Evolutionary conservation across 2,888 invertebrate species (phyloP).

Genomic region (Eupsilia transversa): DNA sequence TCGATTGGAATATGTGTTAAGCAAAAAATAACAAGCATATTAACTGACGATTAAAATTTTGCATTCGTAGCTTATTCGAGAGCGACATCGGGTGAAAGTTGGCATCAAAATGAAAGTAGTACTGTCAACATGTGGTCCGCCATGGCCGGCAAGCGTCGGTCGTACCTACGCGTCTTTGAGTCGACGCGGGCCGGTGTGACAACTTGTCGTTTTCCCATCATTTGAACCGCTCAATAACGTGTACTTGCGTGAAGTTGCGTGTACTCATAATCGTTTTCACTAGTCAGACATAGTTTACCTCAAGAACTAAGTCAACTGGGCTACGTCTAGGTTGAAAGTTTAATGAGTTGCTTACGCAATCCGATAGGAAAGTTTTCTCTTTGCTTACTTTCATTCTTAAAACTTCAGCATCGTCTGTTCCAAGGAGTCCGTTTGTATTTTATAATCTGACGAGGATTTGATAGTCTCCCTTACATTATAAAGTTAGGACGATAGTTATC

Average conservation of each 20-base stretch:
- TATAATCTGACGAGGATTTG: neutral
- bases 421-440: slow-evolving; percentile 1
- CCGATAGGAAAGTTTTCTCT: slow-evolving; percentile 32
- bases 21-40: slow-evolving; percentile 60
- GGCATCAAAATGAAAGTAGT: slow-evolving; percentile 89
- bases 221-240: slow-evolving; percentile 72
- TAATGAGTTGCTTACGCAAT: slow-evolving; percentile 38
- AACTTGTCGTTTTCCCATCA: slow-evolving; percentile 85
- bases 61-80: slow-evolving; percentile 86
- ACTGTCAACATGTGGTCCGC: slow-evolving; percentile 83
- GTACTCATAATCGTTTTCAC: slow-evolving; percentile 51
- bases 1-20: slow-evolving; percentile 36
- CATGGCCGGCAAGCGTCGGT: slow-evolving; percentile 60
- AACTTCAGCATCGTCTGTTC: slow-evolving; percentile 21
- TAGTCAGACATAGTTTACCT: slow-evolving; percentile 31
- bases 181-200: slow-evolving; percentile 65
- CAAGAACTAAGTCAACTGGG: slow-evolving; percentile 31
- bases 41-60: slow-evolving; percentile 79
- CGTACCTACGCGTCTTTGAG: slow-evolving; percentile 64
- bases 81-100: slow-evolving; percentile 87
- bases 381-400: slow-evolving; percentile 50
- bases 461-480: neutral
- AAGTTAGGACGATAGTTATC: neutral
- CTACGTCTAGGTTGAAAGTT: slow-evolving; percentile 40
- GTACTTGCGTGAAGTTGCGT: slow-evolving; percentile 30